Evolutionary conservation across 2,888 invertebrate genomes (phyloP), one percentile per base, ranked within the genome.

Genomic region (Leucania comma): DNA sequence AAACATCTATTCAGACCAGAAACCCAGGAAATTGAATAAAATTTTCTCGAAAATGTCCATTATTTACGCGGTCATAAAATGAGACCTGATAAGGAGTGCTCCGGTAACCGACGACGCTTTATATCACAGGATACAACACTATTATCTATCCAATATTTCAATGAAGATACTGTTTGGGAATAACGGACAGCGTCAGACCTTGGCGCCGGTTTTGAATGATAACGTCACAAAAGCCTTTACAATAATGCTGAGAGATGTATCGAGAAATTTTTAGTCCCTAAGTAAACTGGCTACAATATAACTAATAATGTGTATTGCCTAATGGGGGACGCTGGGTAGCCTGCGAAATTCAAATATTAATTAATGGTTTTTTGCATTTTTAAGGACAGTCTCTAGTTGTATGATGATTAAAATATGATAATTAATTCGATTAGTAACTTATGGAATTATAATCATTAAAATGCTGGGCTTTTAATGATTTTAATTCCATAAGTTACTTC

Each of bases 21-120:
- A 60, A 69, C 75, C 70, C 72, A 81, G 78, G 80, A 83, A 84
- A 86, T 85, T 88, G 81, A 85, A 88, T 85, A 85, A 84, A 82
- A 84, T 80, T 81, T 81, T 74, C 75, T 80, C 72, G 80, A 82
- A 84, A 82, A 82, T 74, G 72, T 78, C 72, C 73, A 81, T 86
- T 88, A 88, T 88, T 90, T 89, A 90, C 84, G 87, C 70, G 83
- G 84, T 81, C 87, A 87, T 90, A 90, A 90, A 90, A 84, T 84
- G 85, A 80, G 76, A 69, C 78, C 66, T 85, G 87, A 89, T 90
- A 88, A 89, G 87, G 68, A 78, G 61, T 70, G 68, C 73, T 69
- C 76, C 66, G 62, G 78, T 76, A 78, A 80, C 75, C 65, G 58
- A 81, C 80, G 75, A 73, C 71, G 68, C 77, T 80, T 77, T 85